These are phyloP conservation scores for Tamias sibiricus DNA, from an alignment of 2,113 vertebrate species.

Conservation along the genomic window DNA sequence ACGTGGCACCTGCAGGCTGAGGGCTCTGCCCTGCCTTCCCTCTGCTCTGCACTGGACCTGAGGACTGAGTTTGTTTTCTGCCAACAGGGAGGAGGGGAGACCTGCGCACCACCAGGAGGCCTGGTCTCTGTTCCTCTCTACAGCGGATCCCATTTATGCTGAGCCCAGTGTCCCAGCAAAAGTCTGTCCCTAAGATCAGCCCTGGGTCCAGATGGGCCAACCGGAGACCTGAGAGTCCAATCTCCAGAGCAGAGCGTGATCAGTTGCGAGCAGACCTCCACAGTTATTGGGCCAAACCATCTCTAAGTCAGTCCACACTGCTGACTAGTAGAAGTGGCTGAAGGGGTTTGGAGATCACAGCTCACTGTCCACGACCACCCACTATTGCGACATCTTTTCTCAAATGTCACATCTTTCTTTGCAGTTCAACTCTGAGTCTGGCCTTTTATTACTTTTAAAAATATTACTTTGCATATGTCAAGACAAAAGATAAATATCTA, in stretches of 20 bases:
- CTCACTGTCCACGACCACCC: background rate
- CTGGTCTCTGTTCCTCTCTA: background rate
- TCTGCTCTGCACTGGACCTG: rapidly evolving
- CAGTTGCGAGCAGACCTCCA: rapidly evolving
- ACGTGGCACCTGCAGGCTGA: background rate
- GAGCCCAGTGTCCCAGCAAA: background rate
- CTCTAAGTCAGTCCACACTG: rapidly evolving
- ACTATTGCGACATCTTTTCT: background rate
- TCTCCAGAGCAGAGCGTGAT: background rate
- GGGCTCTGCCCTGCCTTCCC: no score
- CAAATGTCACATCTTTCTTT: background rate
- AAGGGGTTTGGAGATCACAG: background rate
- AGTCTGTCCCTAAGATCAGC: rapidly evolving
- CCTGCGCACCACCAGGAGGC: rapidly evolving
- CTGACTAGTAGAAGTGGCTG: no score
- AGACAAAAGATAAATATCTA: slow-evolving; percentile 64
- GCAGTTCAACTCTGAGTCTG: slow-evolving; percentile 4
- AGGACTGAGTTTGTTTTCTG: rapidly evolving
- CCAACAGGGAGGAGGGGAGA: rapidly evolving
- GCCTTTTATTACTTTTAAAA: slow-evolving; percentile 63
- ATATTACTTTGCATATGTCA: slow-evolving; percentile 59
- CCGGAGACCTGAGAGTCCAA: rapidly evolving
- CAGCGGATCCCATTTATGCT: rapidly evolving
- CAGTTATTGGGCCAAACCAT: background rate
- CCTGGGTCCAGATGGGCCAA: no score